A percentile compares a stretch with the other conserved stretches of the same genome.
Evolutionary conservation across 2,888 invertebrate species (phyloP).

Genomic region (Eilema griseolum): DNA sequence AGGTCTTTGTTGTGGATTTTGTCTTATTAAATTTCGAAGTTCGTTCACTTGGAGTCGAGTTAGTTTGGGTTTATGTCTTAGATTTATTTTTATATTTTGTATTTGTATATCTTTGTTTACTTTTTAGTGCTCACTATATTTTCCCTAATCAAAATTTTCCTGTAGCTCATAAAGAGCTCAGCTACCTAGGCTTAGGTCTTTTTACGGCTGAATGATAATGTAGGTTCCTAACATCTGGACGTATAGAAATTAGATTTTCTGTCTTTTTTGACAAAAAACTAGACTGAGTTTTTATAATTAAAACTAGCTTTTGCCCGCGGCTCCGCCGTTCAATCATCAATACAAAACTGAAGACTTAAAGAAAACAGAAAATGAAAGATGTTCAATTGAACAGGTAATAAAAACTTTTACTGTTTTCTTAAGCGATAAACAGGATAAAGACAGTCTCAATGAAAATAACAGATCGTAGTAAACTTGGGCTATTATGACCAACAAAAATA

Average conservation of each 20-base stretch:
- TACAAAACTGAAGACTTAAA: constrained; percentile 13
- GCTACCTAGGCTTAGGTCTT: no score
- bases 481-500: constrained; percentile 85
- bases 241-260: no score
- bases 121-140: background rate
- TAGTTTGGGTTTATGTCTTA: constrained; percentile 4
- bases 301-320: no score
- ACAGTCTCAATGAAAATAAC: constrained; percentile 64
- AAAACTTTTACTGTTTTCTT: constrained; percentile 48
- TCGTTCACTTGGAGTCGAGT: constrained; percentile 14
- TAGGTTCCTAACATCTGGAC: no score
- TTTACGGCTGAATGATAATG: no score
- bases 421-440: constrained; percentile 61
- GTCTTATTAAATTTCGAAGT: constrained; percentile 39
- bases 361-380: constrained; percentile 28
- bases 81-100: background rate
- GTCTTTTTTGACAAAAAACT: no score
- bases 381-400: constrained; percentile 34
- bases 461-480: constrained; percentile 79
- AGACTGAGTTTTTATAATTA: no score
- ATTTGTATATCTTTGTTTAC: background rate
- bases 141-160: background rate
- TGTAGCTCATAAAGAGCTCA: no score
- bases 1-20: constrained; percentile 40
- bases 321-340: no score